A percentile compares a stretch with the other conserved stretches of the same genome.
Evolutionary conservation across 1,140 invertebrate genomes (phyloP).

Genomic region (Dendrolimus kikuchii): DNA sequence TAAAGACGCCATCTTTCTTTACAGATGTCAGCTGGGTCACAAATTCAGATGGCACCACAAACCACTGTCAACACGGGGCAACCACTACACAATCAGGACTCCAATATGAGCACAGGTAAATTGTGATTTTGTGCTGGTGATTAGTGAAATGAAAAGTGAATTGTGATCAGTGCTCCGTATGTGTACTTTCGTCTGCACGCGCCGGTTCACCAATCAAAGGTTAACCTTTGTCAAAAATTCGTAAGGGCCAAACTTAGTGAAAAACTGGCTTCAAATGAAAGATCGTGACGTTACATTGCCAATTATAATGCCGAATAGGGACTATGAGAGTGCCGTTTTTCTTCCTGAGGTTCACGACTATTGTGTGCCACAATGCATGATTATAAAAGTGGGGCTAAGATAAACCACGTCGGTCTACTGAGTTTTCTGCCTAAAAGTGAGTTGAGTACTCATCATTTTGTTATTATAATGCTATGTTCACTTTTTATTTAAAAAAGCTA

Average conservation of each 20-base stretch:
- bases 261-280: slow-evolving; percentile 47
- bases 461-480: slow-evolving; percentile 1
- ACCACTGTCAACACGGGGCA: slow-evolving; percentile 89
- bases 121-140: slow-evolving; percentile 52
- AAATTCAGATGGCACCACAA: slow-evolving; percentile 95
- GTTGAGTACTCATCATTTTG: slow-evolving; percentile 28
- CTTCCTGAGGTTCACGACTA: slow-evolving; percentile 43
- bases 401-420: slow-evolving; percentile 57
- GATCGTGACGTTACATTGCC: slow-evolving; percentile 58
- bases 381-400: slow-evolving; percentile 59
- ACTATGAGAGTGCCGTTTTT: slow-evolving; percentile 59
- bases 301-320: slow-evolving; percentile 64
- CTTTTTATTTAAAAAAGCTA: too few relatives aligned
- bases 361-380: slow-evolving; percentile 59
- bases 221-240: slow-evolving; percentile 38
- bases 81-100: slow-evolving; percentile 93
- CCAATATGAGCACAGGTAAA: slow-evolving; percentile 94
- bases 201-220: slow-evolving; percentile 24
- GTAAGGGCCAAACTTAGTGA: slow-evolving; percentile 36
- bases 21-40: slow-evolving; percentile 94
- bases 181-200: slow-evolving; percentile 28
- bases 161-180: slow-evolving; percentile 48
- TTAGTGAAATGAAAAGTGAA: slow-evolving; percentile 49
- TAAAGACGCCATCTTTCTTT: slow-evolving; percentile 74
- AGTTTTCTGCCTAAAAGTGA: slow-evolving; percentile 63